phyloP scores from a whole-genome alignment of 1,140 invertebrate genomes.

The Anastatus disparis region DNA sequence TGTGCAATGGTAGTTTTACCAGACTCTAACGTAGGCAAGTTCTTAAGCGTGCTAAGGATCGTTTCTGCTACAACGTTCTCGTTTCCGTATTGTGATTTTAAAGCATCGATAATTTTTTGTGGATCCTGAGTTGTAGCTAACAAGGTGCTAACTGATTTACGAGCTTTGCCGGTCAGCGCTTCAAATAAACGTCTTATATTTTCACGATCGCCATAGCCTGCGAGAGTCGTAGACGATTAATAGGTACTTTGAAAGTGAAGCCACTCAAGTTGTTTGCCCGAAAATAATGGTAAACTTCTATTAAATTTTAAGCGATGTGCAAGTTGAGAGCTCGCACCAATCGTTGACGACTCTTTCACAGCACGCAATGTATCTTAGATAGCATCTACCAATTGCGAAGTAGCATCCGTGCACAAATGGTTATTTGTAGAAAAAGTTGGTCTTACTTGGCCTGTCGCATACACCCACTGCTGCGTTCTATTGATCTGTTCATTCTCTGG shows the following conservation, averaged over 20 bases:
- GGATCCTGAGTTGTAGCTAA: background rate
- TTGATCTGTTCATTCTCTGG: too few species aligned
- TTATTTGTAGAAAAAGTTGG: too few species aligned
- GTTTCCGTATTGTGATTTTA: slow-evolving; percentile 19
- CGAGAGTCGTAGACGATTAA: too few species aligned
- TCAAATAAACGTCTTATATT: background rate
- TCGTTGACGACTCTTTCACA: too few species aligned
- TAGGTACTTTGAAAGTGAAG: too few species aligned
- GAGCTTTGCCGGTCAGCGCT: background rate
- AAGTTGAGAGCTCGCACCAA: background rate
- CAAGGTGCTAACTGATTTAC: background rate
- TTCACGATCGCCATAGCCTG: background rate
- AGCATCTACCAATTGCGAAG: too few species aligned
- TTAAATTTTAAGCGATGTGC: background rate
- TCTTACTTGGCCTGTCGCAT: too few species aligned
- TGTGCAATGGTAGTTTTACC: slow-evolving; percentile 17
- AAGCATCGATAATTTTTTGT: background rate
- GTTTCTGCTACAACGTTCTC: background rate
- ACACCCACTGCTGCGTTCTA: too few species aligned
- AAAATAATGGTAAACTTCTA: too few species aligned
- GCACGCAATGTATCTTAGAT: too few species aligned
- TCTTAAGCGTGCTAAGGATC: slow-evolving; percentile 5
- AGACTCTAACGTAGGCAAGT: slow-evolving; percentile 6
- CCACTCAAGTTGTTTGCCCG: too few species aligned
- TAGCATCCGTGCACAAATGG: too few species aligned